These are phyloP conservation scores for Plestiodon gilberti DNA, from an alignment of 2,113 vertebrate species.

Conservation along the genomic window DNA sequence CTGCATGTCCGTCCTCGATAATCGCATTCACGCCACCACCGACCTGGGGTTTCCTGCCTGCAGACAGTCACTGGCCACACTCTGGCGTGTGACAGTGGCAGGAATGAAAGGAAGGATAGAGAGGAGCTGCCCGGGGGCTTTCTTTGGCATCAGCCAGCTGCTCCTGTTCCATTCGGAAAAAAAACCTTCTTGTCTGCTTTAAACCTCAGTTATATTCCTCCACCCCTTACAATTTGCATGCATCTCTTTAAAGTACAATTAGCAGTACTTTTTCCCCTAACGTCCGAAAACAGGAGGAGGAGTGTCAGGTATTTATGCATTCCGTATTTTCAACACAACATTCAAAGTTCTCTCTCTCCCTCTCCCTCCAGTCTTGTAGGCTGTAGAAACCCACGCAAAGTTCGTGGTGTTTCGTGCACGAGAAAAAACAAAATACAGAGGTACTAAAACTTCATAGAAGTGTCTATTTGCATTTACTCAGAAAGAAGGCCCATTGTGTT, in stretches of 20 bases:
- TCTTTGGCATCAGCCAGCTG: background rate
- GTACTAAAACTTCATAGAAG: too few relatives aligned
- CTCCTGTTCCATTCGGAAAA: constrained; percentile 68
- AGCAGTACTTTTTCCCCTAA: too few relatives aligned
- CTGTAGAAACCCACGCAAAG: constrained; percentile 29
- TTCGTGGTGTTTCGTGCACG: too few relatives aligned
- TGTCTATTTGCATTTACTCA: too few relatives aligned
- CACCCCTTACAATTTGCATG: background rate
- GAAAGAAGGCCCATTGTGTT: background rate
- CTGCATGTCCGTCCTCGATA: constrained; percentile 45
- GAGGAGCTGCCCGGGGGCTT: constrained; percentile 50
- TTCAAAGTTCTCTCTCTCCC: background rate
- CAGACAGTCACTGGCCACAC: constrained; percentile 54
- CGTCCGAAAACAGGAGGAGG: background rate
- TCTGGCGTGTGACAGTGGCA: constrained; percentile 66
- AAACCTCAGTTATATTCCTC: background rate
- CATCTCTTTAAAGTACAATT: background rate
- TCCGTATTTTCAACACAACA: too few relatives aligned
- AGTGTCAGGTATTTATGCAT: background rate
- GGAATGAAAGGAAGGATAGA: constrained; percentile 42
- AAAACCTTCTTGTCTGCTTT: constrained; percentile 62
- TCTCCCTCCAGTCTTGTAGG: background rate
- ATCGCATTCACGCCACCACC: constrained; percentile 33
- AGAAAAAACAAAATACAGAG: too few relatives aligned
- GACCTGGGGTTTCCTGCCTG: constrained; percentile 53